Conservation (phyloP, 2,797 vertebrate species). For the Tenualosa ilisha region DNA sequence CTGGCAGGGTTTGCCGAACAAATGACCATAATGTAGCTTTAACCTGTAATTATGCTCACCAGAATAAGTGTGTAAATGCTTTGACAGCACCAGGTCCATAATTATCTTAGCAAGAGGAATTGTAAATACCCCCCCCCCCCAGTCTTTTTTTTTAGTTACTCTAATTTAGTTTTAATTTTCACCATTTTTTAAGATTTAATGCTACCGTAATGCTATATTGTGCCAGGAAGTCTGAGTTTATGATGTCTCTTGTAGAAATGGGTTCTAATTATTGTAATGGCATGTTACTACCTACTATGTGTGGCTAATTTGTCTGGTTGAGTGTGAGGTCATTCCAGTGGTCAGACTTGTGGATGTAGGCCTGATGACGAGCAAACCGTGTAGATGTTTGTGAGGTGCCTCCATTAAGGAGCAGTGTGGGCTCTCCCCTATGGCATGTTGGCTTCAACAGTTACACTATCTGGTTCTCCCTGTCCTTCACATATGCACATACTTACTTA, state of each 20-base stretch:
- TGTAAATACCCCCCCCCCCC: not conserved
- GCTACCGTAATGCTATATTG: not conserved
- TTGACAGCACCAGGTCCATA: not conserved
- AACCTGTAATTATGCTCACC: not conserved
- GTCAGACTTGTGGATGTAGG: not conserved
- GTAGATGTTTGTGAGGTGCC: not conserved
- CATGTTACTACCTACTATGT: not conserved
- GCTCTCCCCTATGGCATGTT: not conserved
- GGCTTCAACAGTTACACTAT: not conserved
- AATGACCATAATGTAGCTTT: not conserved
- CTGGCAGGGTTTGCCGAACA: not conserved
- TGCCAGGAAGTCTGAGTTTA: not conserved
- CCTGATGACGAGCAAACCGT: not conserved
- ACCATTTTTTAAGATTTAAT: not conserved
- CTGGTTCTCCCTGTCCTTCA: not conserved
- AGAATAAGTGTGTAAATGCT: not conserved
- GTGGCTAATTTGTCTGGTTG: not conserved
- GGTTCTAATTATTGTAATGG: not conserved
- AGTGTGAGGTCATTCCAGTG: not conserved
- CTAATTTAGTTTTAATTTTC: not conserved
- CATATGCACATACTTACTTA: too few relatives aligned
- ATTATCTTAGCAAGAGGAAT: conserved; percentile 10
- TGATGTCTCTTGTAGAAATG: not conserved
- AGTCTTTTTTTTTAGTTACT: not conserved
- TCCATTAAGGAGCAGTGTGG: not conserved